Evolutionary conservation across 2,113 vertebrate species (phyloP).

Genomic region (Corvus moneduloides): DNA sequence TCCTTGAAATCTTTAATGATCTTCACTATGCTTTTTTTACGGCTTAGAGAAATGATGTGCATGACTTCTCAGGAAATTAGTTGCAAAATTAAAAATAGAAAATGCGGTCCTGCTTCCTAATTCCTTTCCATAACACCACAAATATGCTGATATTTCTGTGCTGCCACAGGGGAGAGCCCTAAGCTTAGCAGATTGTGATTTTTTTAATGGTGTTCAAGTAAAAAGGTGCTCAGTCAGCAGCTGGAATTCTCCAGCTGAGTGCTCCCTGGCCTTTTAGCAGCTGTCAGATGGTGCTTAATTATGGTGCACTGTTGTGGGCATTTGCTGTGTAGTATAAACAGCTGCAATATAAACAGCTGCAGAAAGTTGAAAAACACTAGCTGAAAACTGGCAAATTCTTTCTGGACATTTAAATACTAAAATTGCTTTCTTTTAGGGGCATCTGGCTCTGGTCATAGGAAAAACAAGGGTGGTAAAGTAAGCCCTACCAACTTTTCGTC

Average conservation of each 20-base stretch:
- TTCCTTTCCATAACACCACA: neutral
- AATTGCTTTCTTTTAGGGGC: slow-evolving; percentile 65
- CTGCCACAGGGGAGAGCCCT: neutral
- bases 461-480: slow-evolving; percentile 74
- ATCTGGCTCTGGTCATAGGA: slow-evolving; percentile 75
- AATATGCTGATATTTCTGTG: neutral
- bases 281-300: neutral
- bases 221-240: neutral
- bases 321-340: neutral
- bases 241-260: neutral
- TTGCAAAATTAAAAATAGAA: neutral
- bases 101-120: neutral
- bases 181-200: neutral
- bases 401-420: neutral
- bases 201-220: neutral
- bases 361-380: neutral
- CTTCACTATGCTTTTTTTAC: neutral
- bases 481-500: slow-evolving; percentile 34
- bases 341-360: neutral
- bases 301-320: neutral
- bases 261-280: neutral
- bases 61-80: neutral
- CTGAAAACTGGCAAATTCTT: neutral
- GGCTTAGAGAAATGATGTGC: neutral
- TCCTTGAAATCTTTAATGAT: neutral